Evolutionary conservation across 2,797 vertebrate species (phyloP).

Genomic region (Semotilus atromaculatus): DNA sequence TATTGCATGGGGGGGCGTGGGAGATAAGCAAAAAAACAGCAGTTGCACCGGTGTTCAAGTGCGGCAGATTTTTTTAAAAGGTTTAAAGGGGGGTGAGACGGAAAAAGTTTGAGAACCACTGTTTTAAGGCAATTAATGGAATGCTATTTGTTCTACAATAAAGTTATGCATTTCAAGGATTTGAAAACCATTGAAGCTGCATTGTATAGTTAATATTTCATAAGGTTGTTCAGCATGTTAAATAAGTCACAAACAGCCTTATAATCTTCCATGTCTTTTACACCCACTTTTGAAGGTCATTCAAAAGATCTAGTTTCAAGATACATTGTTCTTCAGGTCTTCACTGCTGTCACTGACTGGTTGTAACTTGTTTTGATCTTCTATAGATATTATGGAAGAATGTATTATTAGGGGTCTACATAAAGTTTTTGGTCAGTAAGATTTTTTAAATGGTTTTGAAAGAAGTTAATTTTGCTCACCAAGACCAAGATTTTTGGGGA

Average conservation of each 20-base stretch:
- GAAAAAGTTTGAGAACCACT: background rate
- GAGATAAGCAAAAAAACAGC: no score
- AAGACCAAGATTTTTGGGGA: background rate
- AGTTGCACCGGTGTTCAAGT: no score
- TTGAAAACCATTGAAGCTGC: slow-evolving; percentile 16
- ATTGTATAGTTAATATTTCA: slow-evolving; percentile 24
- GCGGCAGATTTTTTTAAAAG: no score
- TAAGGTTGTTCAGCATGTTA: slow-evolving; percentile 13
- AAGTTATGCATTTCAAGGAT: background rate
- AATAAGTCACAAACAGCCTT: background rate
- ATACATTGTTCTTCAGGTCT: background rate
- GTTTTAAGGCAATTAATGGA: background rate
- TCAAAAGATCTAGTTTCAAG: background rate
- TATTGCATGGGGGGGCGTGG: no score
- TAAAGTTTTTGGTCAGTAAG: background rate
- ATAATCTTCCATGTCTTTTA: background rate
- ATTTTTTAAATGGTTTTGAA: background rate
- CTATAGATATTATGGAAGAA: background rate
- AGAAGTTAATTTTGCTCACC: background rate
- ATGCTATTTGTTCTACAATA: background rate
- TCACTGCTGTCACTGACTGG: background rate
- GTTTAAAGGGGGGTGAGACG: no score
- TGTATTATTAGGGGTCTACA: background rate
- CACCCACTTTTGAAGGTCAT: background rate
- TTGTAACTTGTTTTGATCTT: slow-evolving; percentile 1